phyloP scores from a whole-genome alignment of 2,888 invertebrate species.

The Drosophila peninsularis region DNA sequence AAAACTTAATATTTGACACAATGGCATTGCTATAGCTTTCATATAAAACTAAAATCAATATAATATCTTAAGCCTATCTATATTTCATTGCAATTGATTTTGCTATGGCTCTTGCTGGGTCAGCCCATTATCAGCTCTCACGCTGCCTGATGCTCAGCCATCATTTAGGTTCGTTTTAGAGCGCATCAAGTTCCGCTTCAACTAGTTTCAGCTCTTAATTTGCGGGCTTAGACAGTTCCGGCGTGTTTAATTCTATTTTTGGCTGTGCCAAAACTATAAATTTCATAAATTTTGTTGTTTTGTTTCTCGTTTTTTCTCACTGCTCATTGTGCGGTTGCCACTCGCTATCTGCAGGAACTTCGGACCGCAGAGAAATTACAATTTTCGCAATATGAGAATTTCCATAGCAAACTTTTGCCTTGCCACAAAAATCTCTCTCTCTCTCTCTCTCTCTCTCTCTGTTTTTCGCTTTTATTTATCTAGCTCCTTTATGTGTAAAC shows the following conservation, averaged over 20 bases:
- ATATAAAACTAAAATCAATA: not conserved
- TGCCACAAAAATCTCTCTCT: not conserved
- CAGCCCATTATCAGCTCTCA: not conserved
- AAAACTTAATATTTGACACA: not conserved
- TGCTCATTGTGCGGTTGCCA: conserved; percentile 2
- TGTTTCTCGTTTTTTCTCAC: not conserved
- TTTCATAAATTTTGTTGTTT: not conserved
- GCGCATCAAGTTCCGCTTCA: not conserved
- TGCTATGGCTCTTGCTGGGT: not conserved
- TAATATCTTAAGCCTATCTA: too few species aligned
- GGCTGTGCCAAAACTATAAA: not conserved
- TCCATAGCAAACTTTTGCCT: not conserved
- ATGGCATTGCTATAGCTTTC: not conserved
- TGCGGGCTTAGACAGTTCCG: not conserved
- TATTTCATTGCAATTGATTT: not conserved
- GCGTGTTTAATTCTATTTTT: conserved; percentile 1
- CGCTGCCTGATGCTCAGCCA: not conserved
- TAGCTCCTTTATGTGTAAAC: conserved; percentile 51
- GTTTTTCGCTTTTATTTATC: conserved; percentile 40
- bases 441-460: not conserved
- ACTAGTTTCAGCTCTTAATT: not conserved
- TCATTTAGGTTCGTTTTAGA: not conserved
- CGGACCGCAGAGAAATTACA: conserved; percentile 4
- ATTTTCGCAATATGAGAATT: conserved; percentile 5
- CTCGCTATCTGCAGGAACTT: not conserved